A percentile compares a stretch with the other conserved stretches of the same genome.
Conservation (phyloP, 2,113 vertebrate species). For the Planiliza haematocheilus region DNA sequence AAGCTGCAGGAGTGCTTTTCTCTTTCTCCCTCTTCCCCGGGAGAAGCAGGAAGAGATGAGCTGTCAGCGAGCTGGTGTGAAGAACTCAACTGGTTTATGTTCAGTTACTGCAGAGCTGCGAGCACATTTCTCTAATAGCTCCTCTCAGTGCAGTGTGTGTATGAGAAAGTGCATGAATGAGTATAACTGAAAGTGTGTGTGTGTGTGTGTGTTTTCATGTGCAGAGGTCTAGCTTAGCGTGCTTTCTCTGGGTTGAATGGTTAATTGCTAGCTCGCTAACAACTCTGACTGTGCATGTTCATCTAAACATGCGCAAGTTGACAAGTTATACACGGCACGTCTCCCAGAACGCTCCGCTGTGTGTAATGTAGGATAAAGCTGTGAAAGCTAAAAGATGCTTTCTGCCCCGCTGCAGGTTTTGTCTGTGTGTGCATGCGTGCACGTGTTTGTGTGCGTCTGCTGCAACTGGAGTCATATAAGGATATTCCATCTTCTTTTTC, state of each 20-base stretch:
- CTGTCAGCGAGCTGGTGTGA: constrained; percentile 34
- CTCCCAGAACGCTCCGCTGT: background rate
- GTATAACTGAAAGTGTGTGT: background rate
- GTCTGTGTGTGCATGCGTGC: background rate
- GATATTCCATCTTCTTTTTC: background rate
- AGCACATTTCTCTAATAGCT: constrained; percentile 23
- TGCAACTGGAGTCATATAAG: background rate
- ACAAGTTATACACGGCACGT: background rate
- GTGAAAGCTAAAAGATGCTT: constrained; percentile 43
- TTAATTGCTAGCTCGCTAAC: constrained; percentile 22
- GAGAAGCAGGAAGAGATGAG: constrained; percentile 11
- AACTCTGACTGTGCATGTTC: background rate
- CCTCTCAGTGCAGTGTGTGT: constrained; percentile 5
- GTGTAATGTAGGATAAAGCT: constrained; percentile 19
- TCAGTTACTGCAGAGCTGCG: constrained; percentile 20
- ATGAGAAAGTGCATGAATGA: background rate
- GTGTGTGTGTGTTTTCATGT: background rate
- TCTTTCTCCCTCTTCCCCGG: background rate
- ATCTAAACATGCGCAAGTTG: background rate
- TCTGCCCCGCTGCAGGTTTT: constrained; percentile 3
- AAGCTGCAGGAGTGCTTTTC: constrained; percentile 26
- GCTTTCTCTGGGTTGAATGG: constrained; percentile 1
- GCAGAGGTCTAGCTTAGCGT: background rate
- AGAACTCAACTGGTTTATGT: constrained; percentile 31
- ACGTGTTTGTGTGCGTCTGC: background rate